phyloP scores from a whole-genome alignment of 2,113 vertebrate species.

The Scolopax mira region DNA sequence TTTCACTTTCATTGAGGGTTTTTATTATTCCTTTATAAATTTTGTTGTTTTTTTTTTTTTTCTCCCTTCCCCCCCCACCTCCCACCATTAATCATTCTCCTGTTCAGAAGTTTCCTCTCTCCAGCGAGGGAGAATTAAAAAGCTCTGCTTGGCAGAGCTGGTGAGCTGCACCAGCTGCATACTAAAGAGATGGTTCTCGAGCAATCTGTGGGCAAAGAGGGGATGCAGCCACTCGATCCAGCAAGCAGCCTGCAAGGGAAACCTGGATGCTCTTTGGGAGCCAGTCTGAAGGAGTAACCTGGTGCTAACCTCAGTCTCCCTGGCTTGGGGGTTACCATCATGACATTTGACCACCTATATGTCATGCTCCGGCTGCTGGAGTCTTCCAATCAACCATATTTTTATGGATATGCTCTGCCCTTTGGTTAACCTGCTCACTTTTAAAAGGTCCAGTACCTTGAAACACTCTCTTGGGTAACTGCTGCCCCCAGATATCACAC shows the following conservation, averaged over 20 bases:
- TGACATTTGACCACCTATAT: rapidly evolving
- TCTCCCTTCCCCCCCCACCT: no score
- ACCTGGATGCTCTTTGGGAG: neutral
- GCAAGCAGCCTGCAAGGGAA: neutral
- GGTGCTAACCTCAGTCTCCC: neutral
- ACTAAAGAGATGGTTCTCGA: conserved; percentile 1
- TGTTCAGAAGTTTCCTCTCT: conserved; percentile 46
- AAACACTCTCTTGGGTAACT: neutral
- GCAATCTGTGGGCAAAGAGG: neutral
- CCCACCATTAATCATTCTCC: conserved; percentile 5
- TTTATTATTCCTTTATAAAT: conserved; percentile 9
- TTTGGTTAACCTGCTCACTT: neutral
- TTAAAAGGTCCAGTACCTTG: neutral
- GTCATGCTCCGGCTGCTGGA: neutral
- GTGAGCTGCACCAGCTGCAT: neutral
- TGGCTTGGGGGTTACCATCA: rapidly evolving
- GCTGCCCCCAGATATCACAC: neutral
- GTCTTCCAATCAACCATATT: neutral
- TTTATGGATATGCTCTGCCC: neutral
- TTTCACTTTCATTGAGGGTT: conserved; percentile 6
- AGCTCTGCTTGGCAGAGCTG: conserved; percentile 6
- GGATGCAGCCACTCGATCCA: neutral
- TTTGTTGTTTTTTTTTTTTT: neutral
- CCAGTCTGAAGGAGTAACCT: neutral
- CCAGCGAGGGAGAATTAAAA: conserved; percentile 1